Percentiles rank a stretch among this genome's conserved stretches.
Conservation (phyloP, 2,888 invertebrate species). For the Cybosia mesomella region DNA sequence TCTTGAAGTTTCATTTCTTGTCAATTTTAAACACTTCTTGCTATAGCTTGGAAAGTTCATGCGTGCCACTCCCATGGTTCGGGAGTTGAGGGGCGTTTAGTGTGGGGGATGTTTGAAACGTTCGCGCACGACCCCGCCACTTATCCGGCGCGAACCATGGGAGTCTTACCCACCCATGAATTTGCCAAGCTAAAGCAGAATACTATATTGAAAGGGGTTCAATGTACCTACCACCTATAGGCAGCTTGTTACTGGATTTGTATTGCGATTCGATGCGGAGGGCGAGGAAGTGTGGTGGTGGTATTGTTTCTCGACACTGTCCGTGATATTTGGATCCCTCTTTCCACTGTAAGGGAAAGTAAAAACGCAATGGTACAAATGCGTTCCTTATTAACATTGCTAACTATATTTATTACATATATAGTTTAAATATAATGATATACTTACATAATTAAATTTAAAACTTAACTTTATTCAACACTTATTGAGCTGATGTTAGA, state of each 20-base stretch:
- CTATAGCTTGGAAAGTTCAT: too few relatives aligned
- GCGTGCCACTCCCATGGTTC: too few relatives aligned
- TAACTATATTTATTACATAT: background rate
- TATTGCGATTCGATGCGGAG: background rate
- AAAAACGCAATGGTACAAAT: background rate
- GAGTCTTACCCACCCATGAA: too few relatives aligned
- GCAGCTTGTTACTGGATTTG: background rate
- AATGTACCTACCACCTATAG: background rate
- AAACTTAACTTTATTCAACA: background rate
- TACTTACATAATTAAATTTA: background rate
- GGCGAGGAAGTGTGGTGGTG: background rate
- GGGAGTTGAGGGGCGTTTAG: too few relatives aligned
- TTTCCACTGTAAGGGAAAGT: background rate
- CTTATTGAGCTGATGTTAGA: background rate
- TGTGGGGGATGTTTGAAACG: too few relatives aligned
- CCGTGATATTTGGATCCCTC: background rate
- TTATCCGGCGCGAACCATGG: too few relatives aligned
- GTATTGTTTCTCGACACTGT: background rate
- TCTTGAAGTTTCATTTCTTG: background rate
- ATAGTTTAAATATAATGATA: background rate
- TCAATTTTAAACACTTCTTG: background rate
- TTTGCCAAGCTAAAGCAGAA: too few relatives aligned
- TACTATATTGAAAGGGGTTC: too few relatives aligned
- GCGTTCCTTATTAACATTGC: background rate
- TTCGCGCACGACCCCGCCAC: too few relatives aligned